Evolutionary conservation across 1,140 invertebrate genomes (phyloP), one percentile per base, ranked within the genome.

Genomic region (Magallana angulata): DNA sequence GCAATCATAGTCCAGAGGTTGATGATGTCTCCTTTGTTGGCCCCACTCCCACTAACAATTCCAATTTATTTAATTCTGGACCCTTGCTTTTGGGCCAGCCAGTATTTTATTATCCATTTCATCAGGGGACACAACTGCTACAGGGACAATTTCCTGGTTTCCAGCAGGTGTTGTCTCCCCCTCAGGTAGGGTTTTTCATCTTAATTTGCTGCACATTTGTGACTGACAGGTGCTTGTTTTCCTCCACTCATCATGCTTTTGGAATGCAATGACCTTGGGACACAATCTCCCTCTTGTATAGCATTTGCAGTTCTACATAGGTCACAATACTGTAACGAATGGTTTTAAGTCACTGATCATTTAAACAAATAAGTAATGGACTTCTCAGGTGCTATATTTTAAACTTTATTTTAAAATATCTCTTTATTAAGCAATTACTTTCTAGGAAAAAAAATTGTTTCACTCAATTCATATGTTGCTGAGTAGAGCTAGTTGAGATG

Each of bases 81-180:
- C 68, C 68, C 68, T 5, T 30, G 24, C 1, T 76, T 3, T 30
- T 76, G 24, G 68, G 24, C 24, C 24, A 76, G 7, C 68, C 68
- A 76, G 24, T 76, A 30, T 76, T 30, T 76, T 76, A 30, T 30
- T 30, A 76, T 76, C 30, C 68, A 76, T 76, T 5, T 76, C 68
- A 76, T 30, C 68, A 76, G 68, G 68, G 68, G 68, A 76, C 68
- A 76, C 68, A 76, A 76, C 68, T 76, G 68, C 24, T 76, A 76
- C 68, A 76, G 68, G 68, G 68, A 76, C 68, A 76, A 76, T 30
- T 76, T 76, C 68, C 68, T 76, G 68, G 68, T 76, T 76, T 30
- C 68, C 24, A 36, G 68, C 68, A 76, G 68, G 68, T 76, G 68
- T 76, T 36, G 68, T 76, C 68, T 76, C 68, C 68, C 68, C 68